These are phyloP conservation scores for Myioborus miniatus DNA, from an alignment of 2,797 vertebrate species.

Conservation along the genomic window DNA sequence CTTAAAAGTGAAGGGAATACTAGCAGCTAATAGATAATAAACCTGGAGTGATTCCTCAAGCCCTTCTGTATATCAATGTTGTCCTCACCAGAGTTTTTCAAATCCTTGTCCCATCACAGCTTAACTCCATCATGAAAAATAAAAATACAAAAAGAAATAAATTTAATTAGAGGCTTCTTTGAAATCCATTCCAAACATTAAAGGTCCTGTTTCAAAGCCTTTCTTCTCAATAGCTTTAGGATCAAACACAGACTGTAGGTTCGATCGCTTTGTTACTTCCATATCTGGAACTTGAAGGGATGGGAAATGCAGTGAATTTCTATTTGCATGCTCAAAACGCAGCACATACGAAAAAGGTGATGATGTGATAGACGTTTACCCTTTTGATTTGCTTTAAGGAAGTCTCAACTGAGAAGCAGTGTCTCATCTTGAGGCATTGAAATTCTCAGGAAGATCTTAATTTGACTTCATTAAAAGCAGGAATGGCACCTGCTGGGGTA, in stretches of 20 bases:
- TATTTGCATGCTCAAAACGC: neutral
- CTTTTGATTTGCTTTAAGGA: neutral
- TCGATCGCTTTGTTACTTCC: fast-evolving
- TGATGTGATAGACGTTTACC: neutral
- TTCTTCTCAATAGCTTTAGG: neutral
- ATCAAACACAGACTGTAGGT: neutral
- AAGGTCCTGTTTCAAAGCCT: constrained; percentile 6
- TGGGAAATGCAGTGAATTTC: neutral
- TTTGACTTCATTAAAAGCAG: neutral
- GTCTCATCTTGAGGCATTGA: neutral
- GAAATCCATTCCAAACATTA: neutral
- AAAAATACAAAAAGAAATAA: neutral
- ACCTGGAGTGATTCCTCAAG: neutral
- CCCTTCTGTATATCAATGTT: neutral
- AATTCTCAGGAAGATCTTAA: neutral
- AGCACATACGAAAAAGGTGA: neutral
- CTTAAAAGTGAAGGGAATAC: constrained; percentile 34
- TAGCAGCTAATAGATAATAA: neutral
- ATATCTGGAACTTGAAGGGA: neutral
- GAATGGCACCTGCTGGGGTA: neutral
- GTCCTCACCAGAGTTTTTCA: neutral
- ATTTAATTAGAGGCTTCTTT: constrained; percentile 17
- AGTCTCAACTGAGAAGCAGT: neutral
- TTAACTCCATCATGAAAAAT: neutral
- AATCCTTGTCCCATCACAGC: neutral